Base-by-base conservation (phyloP, 2,888 invertebrate species). In the Hydrotaea cyrtoneurina region DNA sequence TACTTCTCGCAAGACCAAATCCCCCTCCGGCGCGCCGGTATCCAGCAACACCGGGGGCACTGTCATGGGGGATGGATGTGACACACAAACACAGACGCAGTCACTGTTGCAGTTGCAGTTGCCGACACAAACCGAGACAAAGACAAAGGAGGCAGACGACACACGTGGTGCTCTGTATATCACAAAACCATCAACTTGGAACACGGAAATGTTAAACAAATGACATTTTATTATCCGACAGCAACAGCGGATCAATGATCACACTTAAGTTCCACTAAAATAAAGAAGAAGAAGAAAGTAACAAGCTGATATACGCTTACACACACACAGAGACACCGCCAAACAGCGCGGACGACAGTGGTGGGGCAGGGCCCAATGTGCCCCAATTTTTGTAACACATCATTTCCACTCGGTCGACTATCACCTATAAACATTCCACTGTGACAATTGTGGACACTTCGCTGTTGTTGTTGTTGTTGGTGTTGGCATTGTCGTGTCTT, bases 151-250 rank as follows among this genome's bases (percentile, higher is more conserved):
- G 21, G 11, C 43, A 13, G 39, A 66, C 15, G 69, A 75, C 75
- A 62, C 82, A 82, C 80, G 78, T 82, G 85, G 69, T 78, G 64
- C 59, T 66, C 69, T 4, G 43, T 69, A 75, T 59, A 71, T 64
- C 73, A 77, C 55, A 39, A 21, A 64, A 79, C 55, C 82, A 74
- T 78, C 82, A 80, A 64, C 62, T 71, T 78, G 66, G 64, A 66
- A 75, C 57, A 80, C 64, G 80, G 82, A 78, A 82, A 80, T 78
- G 77, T 78, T 80, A 69, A 78, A 81, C 57, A 75, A 76, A 83
- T 83, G 83, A 77, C 83, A 86, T 50, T 76, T 76, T 78, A 72
- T 78, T 66, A 59, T 74, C 66, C 43, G 43, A 19, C 23, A 3
- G 31, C 43, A 80, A 46, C 75, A 72, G 57, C 50, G 74, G 78